Evolutionary conservation across 2,113 vertebrate genomes (phyloP), one percentile per base, ranked within the genome.

Genomic region (Megaleporinus macrocephalus): DNA sequence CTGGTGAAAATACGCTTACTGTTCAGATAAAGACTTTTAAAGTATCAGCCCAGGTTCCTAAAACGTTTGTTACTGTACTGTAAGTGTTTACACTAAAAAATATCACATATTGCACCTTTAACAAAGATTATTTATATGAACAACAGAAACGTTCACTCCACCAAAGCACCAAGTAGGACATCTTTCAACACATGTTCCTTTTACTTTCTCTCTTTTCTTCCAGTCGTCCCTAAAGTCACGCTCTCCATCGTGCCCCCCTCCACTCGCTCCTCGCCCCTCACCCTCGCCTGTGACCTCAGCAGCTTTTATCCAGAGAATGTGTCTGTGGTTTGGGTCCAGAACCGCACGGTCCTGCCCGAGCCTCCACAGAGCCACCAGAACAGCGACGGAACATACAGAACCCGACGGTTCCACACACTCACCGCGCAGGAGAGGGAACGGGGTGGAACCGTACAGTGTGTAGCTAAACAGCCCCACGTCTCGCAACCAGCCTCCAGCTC

Each of bases 271-370:
- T 59, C 55, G 49, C 91, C 92, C 4, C 85, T 94, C 22, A 94
- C 92, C 20, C 89, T 95, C 51, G 90, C 79, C 87, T 95, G 94
- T n/a, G 92, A 95, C 5, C 33, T 95, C 81, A 92, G 90, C 7
- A 89, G 85, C 62, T 94, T 94, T 84, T 94, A 89, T 87, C 93
- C 94, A 0, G 85, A 93, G 41, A 84, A 92, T 3, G 14, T 93
- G 49, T 89, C 91, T 0, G 86, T 95, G 75, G 85, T 83, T 59
- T 95, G 93, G 93, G 76, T 91, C 68, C 92, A 92, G 78, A 94
- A 94, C 44, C 89, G 90, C 65, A 88, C 89, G 0, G 55, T 80
- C 15, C 88, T 95, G 51, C 86, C 89, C 0, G 80, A 88, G 7
- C 78, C 82, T 6, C 86, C 88, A 0, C 24, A 33, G 49, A 73